These are phyloP conservation scores for Celastrina argiolus DNA, from an alignment of 2,888 invertebrate genomes.

Conservation along the genomic window DNA sequence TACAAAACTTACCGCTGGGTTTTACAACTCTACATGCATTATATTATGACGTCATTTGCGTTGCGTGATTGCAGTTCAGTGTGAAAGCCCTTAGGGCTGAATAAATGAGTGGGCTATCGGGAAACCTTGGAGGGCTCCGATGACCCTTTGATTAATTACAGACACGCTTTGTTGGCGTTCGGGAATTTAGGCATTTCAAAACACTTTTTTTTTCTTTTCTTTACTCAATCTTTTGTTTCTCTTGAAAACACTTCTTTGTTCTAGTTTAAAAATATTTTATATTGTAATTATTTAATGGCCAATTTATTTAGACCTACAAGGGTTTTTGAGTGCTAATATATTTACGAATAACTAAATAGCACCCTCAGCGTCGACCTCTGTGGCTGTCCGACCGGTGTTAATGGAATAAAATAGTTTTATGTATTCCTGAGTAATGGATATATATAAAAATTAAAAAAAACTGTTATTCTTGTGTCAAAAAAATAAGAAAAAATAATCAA, in stretches of 20 bases:
- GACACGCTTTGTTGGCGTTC: slow-evolving; percentile 44
- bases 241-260: not conserved
- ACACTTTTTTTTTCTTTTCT: slow-evolving; percentile 1
- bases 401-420: too few relatives aligned
- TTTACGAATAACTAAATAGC: too few relatives aligned
- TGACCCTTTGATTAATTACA: slow-evolving; percentile 66
- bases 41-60: not conserved
- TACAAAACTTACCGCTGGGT: too few relatives aligned
- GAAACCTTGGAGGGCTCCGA: slow-evolving; percentile 59
- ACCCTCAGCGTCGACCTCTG: too few relatives aligned
- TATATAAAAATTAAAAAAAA: too few relatives aligned
- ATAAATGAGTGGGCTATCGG: slow-evolving; percentile 67
- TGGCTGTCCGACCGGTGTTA: too few relatives aligned
- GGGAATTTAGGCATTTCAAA: slow-evolving; percentile 28
- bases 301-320: not conserved
- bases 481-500: too few relatives aligned
- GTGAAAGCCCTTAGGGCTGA: slow-evolving; percentile 33
- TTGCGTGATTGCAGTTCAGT: not conserved
- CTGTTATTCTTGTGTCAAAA: too few relatives aligned
- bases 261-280: not conserved
- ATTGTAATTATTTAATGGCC: not conserved
- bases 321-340: too few relatives aligned
- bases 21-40: too few relatives aligned
- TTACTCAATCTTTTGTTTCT: not conserved
- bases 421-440: too few relatives aligned